Percentiles rank a stretch among this genome's conserved stretches.
Evolutionary conservation across 2,797 vertebrate genomes (phyloP).

Genomic region (Peromyscus eremicus): DNA sequence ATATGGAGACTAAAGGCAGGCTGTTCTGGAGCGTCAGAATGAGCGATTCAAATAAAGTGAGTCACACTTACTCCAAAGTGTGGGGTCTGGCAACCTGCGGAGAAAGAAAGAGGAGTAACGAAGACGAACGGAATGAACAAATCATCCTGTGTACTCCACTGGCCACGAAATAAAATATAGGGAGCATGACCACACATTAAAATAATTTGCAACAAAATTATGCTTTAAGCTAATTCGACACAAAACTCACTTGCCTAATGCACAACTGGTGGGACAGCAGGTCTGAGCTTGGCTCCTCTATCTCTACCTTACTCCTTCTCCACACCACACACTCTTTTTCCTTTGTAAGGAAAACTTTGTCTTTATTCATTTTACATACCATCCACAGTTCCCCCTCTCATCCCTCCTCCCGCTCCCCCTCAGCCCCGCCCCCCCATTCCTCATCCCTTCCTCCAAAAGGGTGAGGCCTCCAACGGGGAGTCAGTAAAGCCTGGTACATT

Average conservation of each 20-base stretch:
- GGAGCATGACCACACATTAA: neutral
- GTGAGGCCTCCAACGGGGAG: too few species aligned
- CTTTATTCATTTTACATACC: too few species aligned
- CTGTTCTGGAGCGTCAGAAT: neutral
- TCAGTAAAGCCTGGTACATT: too few species aligned
- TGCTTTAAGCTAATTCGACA: neutral
- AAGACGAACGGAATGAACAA: neutral
- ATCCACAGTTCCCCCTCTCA: too few species aligned
- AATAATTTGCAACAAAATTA: neutral
- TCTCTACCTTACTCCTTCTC: neutral
- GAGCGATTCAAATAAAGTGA: conserved; percentile 19
- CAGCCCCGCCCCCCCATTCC: too few species aligned
- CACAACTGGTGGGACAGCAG: neutral
- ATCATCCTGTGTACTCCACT: neutral
- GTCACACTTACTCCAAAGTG: conserved; percentile 3
- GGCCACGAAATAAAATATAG: conserved; percentile 28
- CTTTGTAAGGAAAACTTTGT: too few species aligned
- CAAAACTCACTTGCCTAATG: neutral
- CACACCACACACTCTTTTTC: neutral
- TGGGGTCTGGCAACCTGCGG: neutral
- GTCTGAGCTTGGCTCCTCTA: neutral
- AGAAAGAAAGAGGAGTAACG: neutral
- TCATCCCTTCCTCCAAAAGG: too few species aligned
- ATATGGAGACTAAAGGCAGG: conserved; percentile 24
- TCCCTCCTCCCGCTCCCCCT: too few species aligned